Percentiles rank a stretch among this genome's conserved stretches.
Conservation (phyloP, 1,140 invertebrate species). For the Heliothis virescens region DNA sequence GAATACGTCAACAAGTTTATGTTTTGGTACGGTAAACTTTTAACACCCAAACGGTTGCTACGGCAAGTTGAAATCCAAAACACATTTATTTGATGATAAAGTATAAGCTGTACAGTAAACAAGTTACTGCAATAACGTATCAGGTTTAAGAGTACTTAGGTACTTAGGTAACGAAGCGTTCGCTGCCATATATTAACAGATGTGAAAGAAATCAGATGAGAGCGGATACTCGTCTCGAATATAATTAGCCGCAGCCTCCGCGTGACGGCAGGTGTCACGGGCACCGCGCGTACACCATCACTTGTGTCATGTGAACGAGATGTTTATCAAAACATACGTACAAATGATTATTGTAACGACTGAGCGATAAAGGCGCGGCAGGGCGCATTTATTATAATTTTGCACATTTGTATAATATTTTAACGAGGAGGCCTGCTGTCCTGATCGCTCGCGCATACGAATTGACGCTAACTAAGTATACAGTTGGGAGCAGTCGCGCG, state of each 20-base stretch:
- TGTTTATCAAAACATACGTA: conserved; percentile 29
- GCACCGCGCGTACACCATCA: too few relatives aligned
- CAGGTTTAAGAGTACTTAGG: conserved; percentile 7
- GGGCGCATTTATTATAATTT: conserved; percentile 38
- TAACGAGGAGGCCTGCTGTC: conserved; percentile 15
- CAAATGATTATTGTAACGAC: conserved; percentile 32
- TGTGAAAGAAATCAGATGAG: background rate
- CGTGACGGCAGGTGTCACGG: conserved; percentile 23
- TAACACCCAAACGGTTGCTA: too few relatives aligned
- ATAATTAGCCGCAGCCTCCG: background rate
- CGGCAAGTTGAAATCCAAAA: too few relatives aligned
- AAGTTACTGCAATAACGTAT: conserved; percentile 7
- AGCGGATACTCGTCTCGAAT: background rate
- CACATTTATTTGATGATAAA: background rate
- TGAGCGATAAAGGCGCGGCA: conserved; percentile 13
- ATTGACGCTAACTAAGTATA: background rate
- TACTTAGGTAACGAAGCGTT: conserved; percentile 20
- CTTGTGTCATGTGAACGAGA: background rate
- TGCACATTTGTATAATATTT: conserved; percentile 40
- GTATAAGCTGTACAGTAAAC: too few relatives aligned
- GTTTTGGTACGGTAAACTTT: too few relatives aligned
- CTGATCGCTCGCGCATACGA: background rate
- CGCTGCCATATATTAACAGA: background rate
- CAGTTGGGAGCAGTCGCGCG: background rate
- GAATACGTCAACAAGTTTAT: too few relatives aligned